Evolutionary conservation across 2,113 vertebrate species (phyloP).

Genomic region (Shinisaurus crocodilurus): DNA sequence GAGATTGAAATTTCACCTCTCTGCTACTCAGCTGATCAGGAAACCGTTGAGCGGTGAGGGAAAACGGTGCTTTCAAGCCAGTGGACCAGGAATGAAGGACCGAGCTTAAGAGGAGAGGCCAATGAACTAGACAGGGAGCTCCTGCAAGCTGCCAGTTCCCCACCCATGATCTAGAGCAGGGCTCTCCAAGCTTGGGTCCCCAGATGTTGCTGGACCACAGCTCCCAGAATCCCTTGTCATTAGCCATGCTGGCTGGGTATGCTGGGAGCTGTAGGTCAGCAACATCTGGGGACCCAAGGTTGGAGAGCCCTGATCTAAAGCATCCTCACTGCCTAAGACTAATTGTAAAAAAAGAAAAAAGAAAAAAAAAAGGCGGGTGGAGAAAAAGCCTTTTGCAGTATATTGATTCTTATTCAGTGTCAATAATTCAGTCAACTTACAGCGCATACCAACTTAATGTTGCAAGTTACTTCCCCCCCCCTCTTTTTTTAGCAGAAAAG

Average conservation of each 20-base stretch:
- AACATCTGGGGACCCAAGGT: too few species aligned
- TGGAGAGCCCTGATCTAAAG: too few species aligned
- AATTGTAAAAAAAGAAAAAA: too few species aligned
- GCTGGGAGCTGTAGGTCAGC: too few species aligned
- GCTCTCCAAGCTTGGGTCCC: not conserved
- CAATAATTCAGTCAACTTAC: constrained; percentile 33
- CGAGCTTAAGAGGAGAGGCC: not conserved
- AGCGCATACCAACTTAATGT: constrained; percentile 25
- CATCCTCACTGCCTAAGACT: constrained; percentile 47
- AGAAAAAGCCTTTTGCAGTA: not conserved
- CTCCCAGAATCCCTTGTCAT: too few species aligned
- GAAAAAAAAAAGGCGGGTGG: too few species aligned
- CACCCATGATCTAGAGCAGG: constrained; percentile 1
- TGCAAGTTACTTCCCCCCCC: constrained; percentile 3
- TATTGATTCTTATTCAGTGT: not conserved
- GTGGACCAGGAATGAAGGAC: not conserved
- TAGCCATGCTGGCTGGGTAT: too few species aligned
- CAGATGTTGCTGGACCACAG: too few species aligned
- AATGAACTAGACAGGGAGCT: not conserved
- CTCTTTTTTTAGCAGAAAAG: not conserved
- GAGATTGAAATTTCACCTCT: not conserved
- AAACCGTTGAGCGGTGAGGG: not conserved
- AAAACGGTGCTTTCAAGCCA: not conserved
- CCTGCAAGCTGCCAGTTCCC: not conserved
- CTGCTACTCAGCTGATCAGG: not conserved